Evolutionary conservation across 2,113 vertebrate genomes (phyloP).

Genomic region (Malurus elegans): DNA sequence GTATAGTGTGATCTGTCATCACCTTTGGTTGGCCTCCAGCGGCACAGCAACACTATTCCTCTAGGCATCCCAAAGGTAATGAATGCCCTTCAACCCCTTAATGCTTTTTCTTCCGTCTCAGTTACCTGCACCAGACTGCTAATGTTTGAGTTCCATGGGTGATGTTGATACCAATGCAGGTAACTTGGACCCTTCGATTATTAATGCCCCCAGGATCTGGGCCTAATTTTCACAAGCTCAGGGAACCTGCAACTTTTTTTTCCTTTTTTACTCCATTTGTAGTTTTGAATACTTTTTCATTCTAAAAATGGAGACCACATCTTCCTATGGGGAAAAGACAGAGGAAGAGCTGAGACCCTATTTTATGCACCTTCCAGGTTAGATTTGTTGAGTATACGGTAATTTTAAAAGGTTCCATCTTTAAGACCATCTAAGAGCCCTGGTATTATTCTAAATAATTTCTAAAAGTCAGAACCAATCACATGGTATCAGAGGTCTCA

Average conservation of each 20-base stretch:
- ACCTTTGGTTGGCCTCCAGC: conserved; percentile 83
- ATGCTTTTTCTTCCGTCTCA: conserved; percentile 82
- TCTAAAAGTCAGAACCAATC: not conserved
- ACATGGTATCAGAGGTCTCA: not conserved
- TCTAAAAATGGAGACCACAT: not conserved
- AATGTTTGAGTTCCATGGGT: conserved; percentile 44
- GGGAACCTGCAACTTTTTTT: not conserved
- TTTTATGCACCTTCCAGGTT: not conserved
- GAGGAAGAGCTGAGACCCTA: not conserved
- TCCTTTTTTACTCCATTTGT: not conserved
- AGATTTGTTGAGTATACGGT: not conserved
- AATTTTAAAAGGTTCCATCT: not conserved
- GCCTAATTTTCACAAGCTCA: not conserved
- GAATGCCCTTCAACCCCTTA: conserved; percentile 80
- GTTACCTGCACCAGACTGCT: conserved; percentile 70
- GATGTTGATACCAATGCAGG: not conserved
- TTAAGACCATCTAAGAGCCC: not conserved
- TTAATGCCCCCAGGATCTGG: not conserved
- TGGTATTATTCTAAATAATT: not conserved
- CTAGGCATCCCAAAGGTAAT: conserved; percentile 83
- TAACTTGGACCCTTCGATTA: not conserved
- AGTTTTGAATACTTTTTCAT: not conserved
- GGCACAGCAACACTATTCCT: conserved; percentile 86
- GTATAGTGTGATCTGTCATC: conserved; percentile 80
- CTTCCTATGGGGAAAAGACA: not conserved